Evolutionary conservation across 2,113 vertebrate genomes (phyloP), one percentile per base, ranked within the genome.

Genomic region (Dunckerocampus dactyliophorus): DNA sequence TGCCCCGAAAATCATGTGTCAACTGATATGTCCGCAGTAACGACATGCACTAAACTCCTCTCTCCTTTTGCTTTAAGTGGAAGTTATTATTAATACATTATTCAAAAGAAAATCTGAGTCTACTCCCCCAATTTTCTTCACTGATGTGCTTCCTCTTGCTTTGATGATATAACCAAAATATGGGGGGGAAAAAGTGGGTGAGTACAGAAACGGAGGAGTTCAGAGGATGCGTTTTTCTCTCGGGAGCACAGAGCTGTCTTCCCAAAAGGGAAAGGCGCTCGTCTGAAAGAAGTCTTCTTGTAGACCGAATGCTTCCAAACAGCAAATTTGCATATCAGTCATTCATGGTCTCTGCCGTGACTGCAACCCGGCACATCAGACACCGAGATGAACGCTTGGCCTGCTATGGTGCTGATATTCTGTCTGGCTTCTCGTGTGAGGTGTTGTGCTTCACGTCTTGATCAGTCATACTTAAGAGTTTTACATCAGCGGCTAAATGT

Each of bases 151-250:
- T 81, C 73, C 72, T 74, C 70, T 81, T 24, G 74, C 80, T 86
- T 86, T 87, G 84, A 88, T 85, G 74, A 83, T 82, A 81, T 79
- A 84, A 85, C 74, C 74, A 74, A 82, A 81, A 75, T 77, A 66
- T 77, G 67, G 53, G 47, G 52, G 65, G 66, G 64, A 61, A 64
- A 68, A 71, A 78, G 69, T 57, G 55, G 72, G 69, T 65, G 74
- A 76, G 67, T 19, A 76, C 55, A 67, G 71, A 78, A 71, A 78
- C 45, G 59, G 67, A 82, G 71, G 69, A 85, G 80, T 82, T 84
- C 80, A 77, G 85, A 86, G 68, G 74, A 80, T 71, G 66, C 34
- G 53, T n/a, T 73, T 62, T 66, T 63, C 85, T 74, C 83, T 34
- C 22, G 82, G 85, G 85, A 78, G 46, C 42, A 22, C 77, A 43